Base-by-base conservation (phyloP, 2,797 vertebrate species). In the Mycteria americana region DNA sequence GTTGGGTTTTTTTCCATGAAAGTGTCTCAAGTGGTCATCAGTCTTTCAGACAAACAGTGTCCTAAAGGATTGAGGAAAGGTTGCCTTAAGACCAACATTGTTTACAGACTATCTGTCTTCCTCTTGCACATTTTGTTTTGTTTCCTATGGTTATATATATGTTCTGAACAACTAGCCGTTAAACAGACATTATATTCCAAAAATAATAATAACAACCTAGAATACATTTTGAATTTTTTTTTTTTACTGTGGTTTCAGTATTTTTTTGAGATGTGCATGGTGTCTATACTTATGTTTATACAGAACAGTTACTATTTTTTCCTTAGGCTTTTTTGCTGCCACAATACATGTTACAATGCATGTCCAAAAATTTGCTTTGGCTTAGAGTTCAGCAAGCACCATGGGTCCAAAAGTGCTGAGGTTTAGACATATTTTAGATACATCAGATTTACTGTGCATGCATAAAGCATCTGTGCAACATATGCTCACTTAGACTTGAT, bases 41-140 rank as follows among this genome's bases (percentile, higher is more conserved):
- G 59, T 89, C 84, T 79, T 96, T 76, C 77, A 79, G 54, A 76
- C 27, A 85, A 91, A 85, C 15, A 48, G 14, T 50, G 59, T 83
- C 48, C 56, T 91, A 24, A 70, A 77, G 31, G 14, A 69, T 0
- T 35, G 15, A 91, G 41, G 22, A 75, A 91, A 81, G 2, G 3
- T 54, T 95, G 41, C 54, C 23, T 73, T 48, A 85, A 91, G 63
- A 62, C 14, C 27, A 54, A 17, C 17, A 21, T 5, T 39, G 4
- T 87, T 87, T 78, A 82, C 22, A 75, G 50, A 62, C 7, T 18
- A 74, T 77, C 56, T 64, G 31, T 88, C 57, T 75, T 92, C 13
- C 5, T 3, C 17, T 86, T 89, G 43, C 64, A 48, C 3, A 39
- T 65, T 79, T 73, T 72, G 3, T 51, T 92, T 83, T 13, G 5